These are phyloP conservation scores for Zaprionus bogoriensis DNA, from an alignment of 2,888 invertebrate species.

Conservation along the genomic window DNA sequence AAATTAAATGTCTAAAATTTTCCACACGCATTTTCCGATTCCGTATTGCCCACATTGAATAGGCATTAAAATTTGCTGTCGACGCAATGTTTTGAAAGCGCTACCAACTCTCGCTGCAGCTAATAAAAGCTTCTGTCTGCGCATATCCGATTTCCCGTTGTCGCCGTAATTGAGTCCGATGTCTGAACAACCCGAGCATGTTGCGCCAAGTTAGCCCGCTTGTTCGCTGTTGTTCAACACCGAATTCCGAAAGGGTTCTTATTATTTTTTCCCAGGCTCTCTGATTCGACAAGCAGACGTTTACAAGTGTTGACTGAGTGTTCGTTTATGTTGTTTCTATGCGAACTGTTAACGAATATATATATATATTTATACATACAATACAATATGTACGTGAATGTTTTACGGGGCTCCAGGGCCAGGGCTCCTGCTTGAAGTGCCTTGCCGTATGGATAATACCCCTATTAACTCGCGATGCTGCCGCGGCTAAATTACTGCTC, in stretches of 20 bases:
- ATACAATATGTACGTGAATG: no score
- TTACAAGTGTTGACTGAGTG: not conserved
- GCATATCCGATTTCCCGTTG: constrained; percentile 3
- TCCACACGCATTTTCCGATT: not conserved
- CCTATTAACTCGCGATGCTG: not conserved
- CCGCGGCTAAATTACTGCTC: constrained; percentile 1
- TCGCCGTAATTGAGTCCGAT: not conserved
- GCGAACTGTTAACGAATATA: not conserved
- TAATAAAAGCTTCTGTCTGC: not conserved
- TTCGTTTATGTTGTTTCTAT: not conserved
- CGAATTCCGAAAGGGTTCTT: not conserved
- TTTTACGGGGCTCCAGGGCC: not conserved
- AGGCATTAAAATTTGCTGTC: not conserved
- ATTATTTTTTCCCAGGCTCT: not conserved
- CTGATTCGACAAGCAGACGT: not conserved
- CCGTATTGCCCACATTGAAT: not conserved
- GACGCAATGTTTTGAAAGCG: not conserved
- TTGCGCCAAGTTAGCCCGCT: no score
- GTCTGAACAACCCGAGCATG: not conserved
- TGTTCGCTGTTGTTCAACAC: not conserved
- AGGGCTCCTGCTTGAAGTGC: not conserved
- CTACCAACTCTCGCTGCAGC: no score
- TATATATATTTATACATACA: no score
- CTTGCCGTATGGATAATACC: not conserved
- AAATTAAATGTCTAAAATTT: no score